Evolutionary conservation across 2,888 invertebrate genomes (phyloP), one percentile per base, ranked within the genome.

Genomic region (Hyles lineata): DNA sequence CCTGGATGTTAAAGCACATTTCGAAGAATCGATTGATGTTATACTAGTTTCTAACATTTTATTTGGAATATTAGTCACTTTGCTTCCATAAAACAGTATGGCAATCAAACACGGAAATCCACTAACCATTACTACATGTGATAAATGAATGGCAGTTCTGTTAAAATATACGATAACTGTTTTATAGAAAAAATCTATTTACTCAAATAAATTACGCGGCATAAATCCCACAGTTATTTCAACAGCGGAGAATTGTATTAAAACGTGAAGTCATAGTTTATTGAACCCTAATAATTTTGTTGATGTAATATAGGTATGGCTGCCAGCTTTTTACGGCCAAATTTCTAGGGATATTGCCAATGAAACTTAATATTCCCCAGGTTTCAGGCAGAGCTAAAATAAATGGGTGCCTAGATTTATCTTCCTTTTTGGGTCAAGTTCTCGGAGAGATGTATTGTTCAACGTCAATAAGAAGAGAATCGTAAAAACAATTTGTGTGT

Each of bases 401-500:
- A 67, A 67, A 67, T 67, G 43, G 43, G 23, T 50, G 43, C 17
- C 23, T 67, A 50, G 67, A 67, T 67, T 67, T 67, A 67, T 67
- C 43, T 63, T 67, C 50, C 8, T 35, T 50, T 50, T 67, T 23
- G 23, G 50, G 67, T 23, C 67, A 67, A 15, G 50, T 50, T 50
- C 23, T 50, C 50, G 43, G 50, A 17, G 50, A 50, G 23, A 67
- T 11, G 67, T 50, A 67, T 67, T 67, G 67, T 50, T 43, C 32
- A 32, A 62, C 43, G 23, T 67, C 50, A 67, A 67, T 43, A 67
- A 50, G 7, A 50, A 67, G 8, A 67, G 43, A 67, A 67, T 67
- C 23, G 67, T 67, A 25, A 25, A 63, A 67, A 50, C 67, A 50
- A 67, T 67, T 67, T 67, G 67, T 50, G 63, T 43, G 67, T 6